phyloP scores from a whole-genome alignment of 2,888 invertebrate genomes.

The Tethea ocularis region DNA sequence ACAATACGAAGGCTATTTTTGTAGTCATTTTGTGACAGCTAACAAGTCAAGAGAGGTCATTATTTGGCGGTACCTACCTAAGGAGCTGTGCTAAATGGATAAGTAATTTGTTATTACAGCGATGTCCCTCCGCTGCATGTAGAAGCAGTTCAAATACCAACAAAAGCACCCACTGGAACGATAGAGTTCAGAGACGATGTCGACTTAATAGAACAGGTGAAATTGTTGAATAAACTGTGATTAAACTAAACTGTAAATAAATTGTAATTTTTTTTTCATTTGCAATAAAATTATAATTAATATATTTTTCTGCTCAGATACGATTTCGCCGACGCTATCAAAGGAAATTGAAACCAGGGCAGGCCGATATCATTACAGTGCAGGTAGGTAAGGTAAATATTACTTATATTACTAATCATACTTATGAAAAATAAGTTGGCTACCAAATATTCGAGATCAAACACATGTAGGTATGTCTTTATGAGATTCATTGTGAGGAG shows the following conservation, averaged over 20 bases:
- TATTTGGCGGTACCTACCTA: no score
- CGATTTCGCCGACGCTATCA: conserved; percentile 83
- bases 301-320: conserved; percentile 66
- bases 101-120: conserved; percentile 38
- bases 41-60: no score
- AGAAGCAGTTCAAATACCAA: conserved; percentile 56
- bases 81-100: no score
- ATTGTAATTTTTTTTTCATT: no score
- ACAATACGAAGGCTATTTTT: no score
- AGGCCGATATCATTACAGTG: conserved; percentile 81
- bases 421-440: no score
- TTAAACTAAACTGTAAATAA: no score
- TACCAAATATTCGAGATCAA: no score
- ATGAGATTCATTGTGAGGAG: no score
- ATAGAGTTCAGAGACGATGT: conserved; percentile 81
- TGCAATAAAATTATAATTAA: neutral
- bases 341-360: conserved; percentile 79
- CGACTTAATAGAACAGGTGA: conserved; percentile 81
- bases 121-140: conserved; percentile 57
- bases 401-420: neutral
- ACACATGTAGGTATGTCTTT: no score
- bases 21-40: no score
- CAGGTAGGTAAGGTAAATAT: conserved; percentile 64
- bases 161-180: conserved; percentile 69
- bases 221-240: neutral